A percentile compares a stretch with the other conserved stretches of the same genome.
Conservation (phyloP, 1,140 invertebrate species). For the Orius laevigatus region DNA sequence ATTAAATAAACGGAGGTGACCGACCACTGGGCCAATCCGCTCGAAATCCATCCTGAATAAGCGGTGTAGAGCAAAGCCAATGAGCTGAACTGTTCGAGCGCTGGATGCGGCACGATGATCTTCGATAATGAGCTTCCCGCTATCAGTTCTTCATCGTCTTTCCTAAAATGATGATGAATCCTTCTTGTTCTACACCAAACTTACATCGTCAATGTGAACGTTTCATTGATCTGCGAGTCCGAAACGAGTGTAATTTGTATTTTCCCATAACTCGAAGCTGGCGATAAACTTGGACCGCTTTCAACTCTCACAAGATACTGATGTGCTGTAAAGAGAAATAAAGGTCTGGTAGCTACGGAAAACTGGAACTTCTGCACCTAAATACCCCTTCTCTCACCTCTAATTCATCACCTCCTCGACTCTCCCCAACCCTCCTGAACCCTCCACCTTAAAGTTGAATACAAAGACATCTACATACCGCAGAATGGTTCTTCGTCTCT, state of each 20-base stretch:
- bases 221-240: slow-evolving; percentile 68
- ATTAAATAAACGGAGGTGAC: slow-evolving; percentile 67
- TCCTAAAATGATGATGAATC: slow-evolving; percentile 29
- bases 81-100: slow-evolving; percentile 49
- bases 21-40: slow-evolving; percentile 56
- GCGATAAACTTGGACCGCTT: slow-evolving; percentile 44
- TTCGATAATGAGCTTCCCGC: slow-evolving; percentile 52
- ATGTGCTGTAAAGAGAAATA: slow-evolving; percentile 40
- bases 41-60: slow-evolving; percentile 83
- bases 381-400: too few relatives aligned
- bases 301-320: slow-evolving; percentile 72
- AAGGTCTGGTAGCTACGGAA: not conserved
- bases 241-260: slow-evolving; percentile 67
- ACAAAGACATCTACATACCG: too few relatives aligned
- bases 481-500: slow-evolving; percentile 85
- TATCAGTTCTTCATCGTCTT: slow-evolving; percentile 59
- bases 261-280: slow-evolving; percentile 58
- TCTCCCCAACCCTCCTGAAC: too few relatives aligned
- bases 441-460: too few relatives aligned
- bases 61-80: slow-evolving; percentile 68
- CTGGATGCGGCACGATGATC: slow-evolving; percentile 76
- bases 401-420: too few relatives aligned
- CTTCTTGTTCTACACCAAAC: slow-evolving; percentile 14
- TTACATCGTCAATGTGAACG: slow-evolving; percentile 72
- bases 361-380: too few relatives aligned